A percentile compares a stretch with the other conserved stretches of the same genome.
Evolutionary conservation across 2,797 vertebrate genomes (phyloP).

Genomic region (Gallinago stenura): DNA sequence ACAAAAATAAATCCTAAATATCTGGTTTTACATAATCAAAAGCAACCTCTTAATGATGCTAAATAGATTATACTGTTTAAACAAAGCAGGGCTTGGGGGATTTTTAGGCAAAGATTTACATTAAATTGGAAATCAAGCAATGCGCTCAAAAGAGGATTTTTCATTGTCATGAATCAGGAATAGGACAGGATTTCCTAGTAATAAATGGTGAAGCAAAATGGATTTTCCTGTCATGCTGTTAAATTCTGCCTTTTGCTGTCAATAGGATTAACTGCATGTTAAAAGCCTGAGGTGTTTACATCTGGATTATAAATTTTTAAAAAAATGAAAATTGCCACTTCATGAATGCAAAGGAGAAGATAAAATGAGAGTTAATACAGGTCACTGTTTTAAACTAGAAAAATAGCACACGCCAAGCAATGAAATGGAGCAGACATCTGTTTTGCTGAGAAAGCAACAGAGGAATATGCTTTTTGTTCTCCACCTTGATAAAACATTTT

Average conservation of each 20-base stretch:
- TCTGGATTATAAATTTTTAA: neutral
- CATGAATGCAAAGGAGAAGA: neutral
- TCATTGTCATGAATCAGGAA: neutral
- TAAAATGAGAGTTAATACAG: neutral
- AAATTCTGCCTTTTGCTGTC: neutral
- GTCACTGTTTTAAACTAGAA: neutral
- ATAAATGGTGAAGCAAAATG: conserved; percentile 7
- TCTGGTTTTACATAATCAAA: neutral
- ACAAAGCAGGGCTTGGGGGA: neutral
- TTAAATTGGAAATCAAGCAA: neutral
- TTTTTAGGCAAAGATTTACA: neutral
- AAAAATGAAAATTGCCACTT: neutral
- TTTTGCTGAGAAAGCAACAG: neutral
- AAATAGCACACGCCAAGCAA: neutral
- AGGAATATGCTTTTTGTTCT: neutral
- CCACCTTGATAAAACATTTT: neutral
- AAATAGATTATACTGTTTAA: neutral
- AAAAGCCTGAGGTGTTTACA: neutral
- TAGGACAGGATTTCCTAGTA: neutral
- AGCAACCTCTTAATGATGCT: neutral
- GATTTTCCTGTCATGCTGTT: neutral
- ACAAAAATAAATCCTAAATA: neutral
- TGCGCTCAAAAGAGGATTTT: neutral
- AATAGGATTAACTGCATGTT: conserved; percentile 8
- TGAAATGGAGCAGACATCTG: neutral